Base-by-base conservation (phyloP, 2,113 vertebrate species). In the Mixornis gularis region DNA sequence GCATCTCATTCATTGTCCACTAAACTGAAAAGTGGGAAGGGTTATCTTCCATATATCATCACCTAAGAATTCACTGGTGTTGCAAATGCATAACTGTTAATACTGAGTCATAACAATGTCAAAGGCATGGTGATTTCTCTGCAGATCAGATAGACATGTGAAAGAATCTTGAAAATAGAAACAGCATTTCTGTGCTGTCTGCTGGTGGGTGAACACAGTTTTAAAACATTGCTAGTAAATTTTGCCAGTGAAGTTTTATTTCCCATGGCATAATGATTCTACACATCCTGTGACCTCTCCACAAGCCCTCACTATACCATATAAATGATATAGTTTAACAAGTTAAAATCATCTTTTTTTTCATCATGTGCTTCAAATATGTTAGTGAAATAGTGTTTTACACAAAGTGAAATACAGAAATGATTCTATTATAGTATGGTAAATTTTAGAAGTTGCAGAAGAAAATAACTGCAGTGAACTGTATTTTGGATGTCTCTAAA, bases 281-380 rank as follows among this genome's bases (percentile, higher is more conserved):
- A 91, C 91, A 85, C 78, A 85, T 89, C 73, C 90, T 96, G 63
- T 96, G 94, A 97, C 82, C 55, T 55, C 73, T 94, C 17, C 22
- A 24, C 70, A 96, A 96, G 74, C 64, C 93, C 34, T 7, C 40
- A 49, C 25, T 94, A 92, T 93, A 87, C 71, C 70, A 95, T 58
- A 56, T 24, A 95, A 94, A 97, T 74, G 58, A 97, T 97, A 94
- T 29, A 80, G 87, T 79, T 66, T 93, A 95, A 94, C 58, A 94
- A 56, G 43, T 58, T 79, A 80, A 91, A 85, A 19, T 0, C 1
- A 63, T 5, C 3, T 15, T 73, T 93, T 94, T 93, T 93, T 95
- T 79, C 20, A 95, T 95, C 30, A 78, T 41, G 24, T 90, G n/a
- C 81, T 97, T 95, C 93, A 97, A 95, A 82, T 88, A 87, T 60